A percentile compares a stretch with the other conserved stretches of the same genome.
phyloP scores from a whole-genome alignment of 2,888 invertebrate species.

The Orthosia incerta region DNA sequence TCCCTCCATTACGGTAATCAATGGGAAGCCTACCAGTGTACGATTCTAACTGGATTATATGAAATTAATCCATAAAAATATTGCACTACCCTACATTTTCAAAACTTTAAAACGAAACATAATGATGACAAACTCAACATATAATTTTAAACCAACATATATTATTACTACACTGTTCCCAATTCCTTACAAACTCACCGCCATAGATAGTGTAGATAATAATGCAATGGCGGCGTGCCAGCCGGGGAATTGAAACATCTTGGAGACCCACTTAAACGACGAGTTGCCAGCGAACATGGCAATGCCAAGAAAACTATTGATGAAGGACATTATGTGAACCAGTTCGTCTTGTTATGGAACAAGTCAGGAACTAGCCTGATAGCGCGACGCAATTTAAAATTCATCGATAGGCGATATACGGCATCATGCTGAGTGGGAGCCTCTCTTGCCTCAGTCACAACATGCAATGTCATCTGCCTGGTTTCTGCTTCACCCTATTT shows the following conservation, averaged over 20 bases:
- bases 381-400: no score
- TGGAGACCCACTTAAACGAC: constrained; percentile 34
- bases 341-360: constrained; percentile 24
- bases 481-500: no score
- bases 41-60: not conserved
- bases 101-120: not conserved
- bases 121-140: not conserved
- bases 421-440: no score
- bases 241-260: constrained; percentile 56
- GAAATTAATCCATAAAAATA: no score
- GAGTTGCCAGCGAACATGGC: constrained; percentile 28
- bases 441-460: no score
- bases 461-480: no score
- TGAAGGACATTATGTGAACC: constrained; percentile 19
- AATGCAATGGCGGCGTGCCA: constrained; percentile 55
- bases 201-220: constrained; percentile 45
- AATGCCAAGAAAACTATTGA: constrained; percentile 52
- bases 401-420: no score
- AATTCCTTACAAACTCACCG: constrained; percentile 24
- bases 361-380: not conserved
- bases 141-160: constrained; percentile 10
- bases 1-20: no score
- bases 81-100: not conserved
- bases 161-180: constrained; percentile 7
- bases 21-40: not conserved